Conservation (phyloP, 2,888 invertebrate genomes). For the Pristionchus fissidentatus region DNA sequence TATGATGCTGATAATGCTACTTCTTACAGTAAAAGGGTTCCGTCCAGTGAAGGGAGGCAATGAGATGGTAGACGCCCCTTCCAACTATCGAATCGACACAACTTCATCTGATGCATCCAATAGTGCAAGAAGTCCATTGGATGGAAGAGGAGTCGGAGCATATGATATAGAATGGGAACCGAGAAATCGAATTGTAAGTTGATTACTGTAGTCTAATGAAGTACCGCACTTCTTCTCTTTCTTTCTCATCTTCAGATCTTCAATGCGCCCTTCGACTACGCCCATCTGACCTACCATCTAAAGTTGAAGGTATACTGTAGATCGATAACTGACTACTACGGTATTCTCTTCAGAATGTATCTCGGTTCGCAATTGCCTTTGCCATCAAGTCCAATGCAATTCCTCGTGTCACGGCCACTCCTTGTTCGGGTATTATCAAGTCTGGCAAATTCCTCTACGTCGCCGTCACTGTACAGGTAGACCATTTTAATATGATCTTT, state of each 20-base stretch:
- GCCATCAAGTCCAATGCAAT: constrained; percentile 59
- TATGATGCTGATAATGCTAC: too few relatives aligned
- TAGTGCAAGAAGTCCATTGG: constrained; percentile 11
- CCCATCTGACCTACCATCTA: constrained; percentile 53
- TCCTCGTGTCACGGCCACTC: constrained; percentile 54
- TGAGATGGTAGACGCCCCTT: constrained; percentile 25
- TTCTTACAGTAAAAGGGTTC: not conserved
- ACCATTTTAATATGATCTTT: not conserved
- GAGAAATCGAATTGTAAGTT: constrained; percentile 49
- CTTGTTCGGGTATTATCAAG: constrained; percentile 53
- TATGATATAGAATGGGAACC: constrained; percentile 54
- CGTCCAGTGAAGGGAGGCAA: constrained; percentile 5
- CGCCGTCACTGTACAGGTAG: constrained; percentile 55
- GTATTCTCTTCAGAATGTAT: constrained; percentile 47
- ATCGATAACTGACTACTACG: not conserved
- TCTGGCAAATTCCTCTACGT: constrained; percentile 50
- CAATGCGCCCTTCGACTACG: constrained; percentile 56
- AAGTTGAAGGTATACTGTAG: constrained; percentile 33
- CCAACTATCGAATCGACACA: not conserved
- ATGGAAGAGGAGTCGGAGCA: constrained; percentile 39
- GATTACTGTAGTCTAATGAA: too few relatives aligned
- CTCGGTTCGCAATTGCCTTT: constrained; percentile 50
- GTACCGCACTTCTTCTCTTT: too few relatives aligned
- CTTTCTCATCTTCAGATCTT: constrained; percentile 49
- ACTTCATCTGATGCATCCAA: constrained; percentile 17